Evolutionary conservation across 2,113 vertebrate species (phyloP).

Genomic region (Upupa epops): DNA sequence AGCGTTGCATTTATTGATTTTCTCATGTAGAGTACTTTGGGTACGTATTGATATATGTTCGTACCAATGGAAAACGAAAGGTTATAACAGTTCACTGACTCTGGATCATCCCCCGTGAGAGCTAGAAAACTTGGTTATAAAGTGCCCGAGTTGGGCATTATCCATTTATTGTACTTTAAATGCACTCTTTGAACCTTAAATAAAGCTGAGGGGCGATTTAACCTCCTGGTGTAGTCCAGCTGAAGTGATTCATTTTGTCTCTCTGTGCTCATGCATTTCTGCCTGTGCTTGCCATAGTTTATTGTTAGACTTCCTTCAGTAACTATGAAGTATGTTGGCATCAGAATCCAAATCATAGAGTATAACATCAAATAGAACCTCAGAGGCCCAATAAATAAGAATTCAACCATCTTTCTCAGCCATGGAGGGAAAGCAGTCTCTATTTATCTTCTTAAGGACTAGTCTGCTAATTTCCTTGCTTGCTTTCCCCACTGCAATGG

Average conservation of each 20-base stretch:
- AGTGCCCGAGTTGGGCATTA: neutral
- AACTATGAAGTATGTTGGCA: neutral
- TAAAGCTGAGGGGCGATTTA: slow-evolving; percentile 23
- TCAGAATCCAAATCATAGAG: neutral
- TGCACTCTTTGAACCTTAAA: slow-evolving; percentile 24
- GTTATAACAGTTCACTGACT: slow-evolving; percentile 61
- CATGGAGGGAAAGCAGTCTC: neutral
- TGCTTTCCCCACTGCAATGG: neutral
- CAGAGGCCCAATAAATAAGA: slow-evolving; percentile 4
- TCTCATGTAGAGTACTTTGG: slow-evolving; percentile 45
- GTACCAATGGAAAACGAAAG: slow-evolving; percentile 54
- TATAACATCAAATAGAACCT: neutral
- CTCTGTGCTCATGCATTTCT: neutral
- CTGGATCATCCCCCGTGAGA: slow-evolving; percentile 26
- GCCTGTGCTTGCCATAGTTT: neutral
- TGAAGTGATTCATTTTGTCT: slow-evolving; percentile 7
- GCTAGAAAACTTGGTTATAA: neutral
- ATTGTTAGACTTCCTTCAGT: neutral
- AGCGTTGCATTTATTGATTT: slow-evolving; percentile 71
- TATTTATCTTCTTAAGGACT: neutral
- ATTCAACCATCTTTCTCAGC: neutral
- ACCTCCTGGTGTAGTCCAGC: neutral
- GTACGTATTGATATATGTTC: slow-evolving; percentile 52
- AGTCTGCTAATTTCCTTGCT: neutral
- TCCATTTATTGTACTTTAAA: slow-evolving; percentile 41